A percentile compares a stretch with the other conserved stretches of the same genome.
phyloP scores from a whole-genome alignment of 2,797 vertebrate genomes.

The Sarcophilus harrisii region DNA sequence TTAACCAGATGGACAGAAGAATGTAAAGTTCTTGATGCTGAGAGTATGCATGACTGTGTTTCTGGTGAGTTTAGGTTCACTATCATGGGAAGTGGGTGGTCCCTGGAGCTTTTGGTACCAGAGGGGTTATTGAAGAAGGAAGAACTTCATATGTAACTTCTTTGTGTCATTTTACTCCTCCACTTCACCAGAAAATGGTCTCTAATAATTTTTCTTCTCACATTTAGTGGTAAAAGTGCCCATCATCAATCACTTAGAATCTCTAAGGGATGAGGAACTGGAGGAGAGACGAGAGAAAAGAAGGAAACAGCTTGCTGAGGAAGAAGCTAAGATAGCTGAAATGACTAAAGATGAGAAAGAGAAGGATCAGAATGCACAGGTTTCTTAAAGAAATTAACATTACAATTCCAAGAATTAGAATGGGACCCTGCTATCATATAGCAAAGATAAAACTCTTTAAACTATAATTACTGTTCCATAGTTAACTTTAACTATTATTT shows the following conservation, averaged over 20 bases:
- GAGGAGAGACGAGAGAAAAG: constrained; percentile 96
- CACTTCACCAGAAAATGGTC: too few relatives aligned
- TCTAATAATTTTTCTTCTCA: too few relatives aligned
- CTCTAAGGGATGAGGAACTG: constrained; percentile 94
- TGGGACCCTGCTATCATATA: constrained; percentile 79
- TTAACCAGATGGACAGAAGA: constrained; percentile 97
- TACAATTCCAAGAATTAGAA: too few relatives aligned
- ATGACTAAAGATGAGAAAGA: constrained; percentile 88
- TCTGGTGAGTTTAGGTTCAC: constrained; percentile 87
- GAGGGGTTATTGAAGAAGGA: too few relatives aligned
- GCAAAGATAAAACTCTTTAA: constrained; percentile 20
- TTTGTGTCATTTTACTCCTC: neutral
- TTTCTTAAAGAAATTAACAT: constrained; percentile 66
- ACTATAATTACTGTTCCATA: too few relatives aligned
- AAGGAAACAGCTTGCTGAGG: constrained; percentile 83
- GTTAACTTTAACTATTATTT: too few relatives aligned
- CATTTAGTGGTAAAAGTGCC: constrained; percentile 94
- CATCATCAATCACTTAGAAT: constrained; percentile 94
- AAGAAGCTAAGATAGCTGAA: constrained; percentile 86
- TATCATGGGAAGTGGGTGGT: neutral
- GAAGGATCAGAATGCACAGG: constrained; percentile 92
- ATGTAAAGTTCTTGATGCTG: constrained; percentile 96
- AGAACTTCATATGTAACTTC: constrained; percentile 3
- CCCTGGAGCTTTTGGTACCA: too few relatives aligned
- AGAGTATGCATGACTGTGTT: constrained; percentile 98